phyloP scores from a whole-genome alignment of 2,888 invertebrate species.

The Spisula solida region DNA sequence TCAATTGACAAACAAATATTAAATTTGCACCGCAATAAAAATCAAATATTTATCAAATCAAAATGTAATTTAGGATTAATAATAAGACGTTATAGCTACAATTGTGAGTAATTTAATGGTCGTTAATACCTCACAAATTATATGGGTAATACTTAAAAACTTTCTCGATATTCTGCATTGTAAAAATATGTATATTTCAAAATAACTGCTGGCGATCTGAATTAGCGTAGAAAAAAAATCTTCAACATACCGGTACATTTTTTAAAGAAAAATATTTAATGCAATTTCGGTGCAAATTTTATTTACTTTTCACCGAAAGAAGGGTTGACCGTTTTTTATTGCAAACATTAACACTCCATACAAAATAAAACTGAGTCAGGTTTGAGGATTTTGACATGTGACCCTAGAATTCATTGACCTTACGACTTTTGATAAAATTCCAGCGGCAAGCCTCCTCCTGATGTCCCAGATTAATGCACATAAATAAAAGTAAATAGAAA shows the following conservation, averaged over 20 bases:
- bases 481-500: slow-evolving; percentile 64
- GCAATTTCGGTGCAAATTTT: slow-evolving; percentile 51
- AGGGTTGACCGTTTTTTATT: slow-evolving; percentile 42
- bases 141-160: neutral
- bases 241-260: neutral
- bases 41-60: neutral
- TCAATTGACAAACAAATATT: slow-evolving; percentile 18
- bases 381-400: slow-evolving; percentile 40
- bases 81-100: neutral
- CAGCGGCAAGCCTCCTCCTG: slow-evolving; percentile 32
- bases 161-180: neutral
- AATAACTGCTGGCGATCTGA: neutral
- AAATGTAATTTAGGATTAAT: slow-evolving; percentile 6
- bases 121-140: neutral
- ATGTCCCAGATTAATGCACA: slow-evolving; percentile 45
- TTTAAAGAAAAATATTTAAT: neutral
- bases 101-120: neutral
- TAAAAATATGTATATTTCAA: neutral
- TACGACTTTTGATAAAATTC: slow-evolving; percentile 48
- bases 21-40: neutral
- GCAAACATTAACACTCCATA: slow-evolving; percentile 44
- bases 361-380: slow-evolving; percentile 52
- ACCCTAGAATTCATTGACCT: slow-evolving; percentile 52
- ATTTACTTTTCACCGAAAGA: slow-evolving; percentile 41
- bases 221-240: neutral